phyloP scores from a whole-genome alignment of 1,140 invertebrate genomes.

The Brachystomella parvula region DNA sequence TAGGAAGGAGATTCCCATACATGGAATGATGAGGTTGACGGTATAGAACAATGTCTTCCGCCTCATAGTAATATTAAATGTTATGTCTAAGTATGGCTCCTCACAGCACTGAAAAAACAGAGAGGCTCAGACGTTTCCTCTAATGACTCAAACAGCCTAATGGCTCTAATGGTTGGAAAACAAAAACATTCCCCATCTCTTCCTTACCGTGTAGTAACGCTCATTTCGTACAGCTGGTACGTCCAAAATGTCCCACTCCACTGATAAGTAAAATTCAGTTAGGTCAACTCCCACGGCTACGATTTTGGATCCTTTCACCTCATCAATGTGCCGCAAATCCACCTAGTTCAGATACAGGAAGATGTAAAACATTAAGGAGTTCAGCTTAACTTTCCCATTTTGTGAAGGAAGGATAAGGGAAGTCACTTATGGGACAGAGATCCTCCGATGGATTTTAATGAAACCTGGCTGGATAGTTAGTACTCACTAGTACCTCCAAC shows the following conservation, averaged over 20 bases:
- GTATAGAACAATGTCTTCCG: constrained; percentile 96
- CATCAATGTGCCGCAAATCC: constrained; percentile 78
- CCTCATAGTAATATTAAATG: constrained; percentile 97
- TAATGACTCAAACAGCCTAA: not conserved
- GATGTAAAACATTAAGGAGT: not conserved
- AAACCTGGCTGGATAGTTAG: too few relatives aligned
- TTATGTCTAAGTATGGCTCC: constrained; percentile 93
- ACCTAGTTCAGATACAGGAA: constrained; percentile 52
- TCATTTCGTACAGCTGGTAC: constrained; percentile 86
- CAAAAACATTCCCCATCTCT: constrained; percentile 57
- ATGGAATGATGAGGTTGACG: constrained; percentile 93
- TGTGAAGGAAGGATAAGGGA: too few relatives aligned
- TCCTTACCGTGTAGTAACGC: constrained; percentile 71
- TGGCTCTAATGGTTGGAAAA: not conserved
- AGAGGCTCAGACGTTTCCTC: not conserved
- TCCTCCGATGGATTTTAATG: too few relatives aligned
- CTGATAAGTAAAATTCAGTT: constrained; percentile 89
- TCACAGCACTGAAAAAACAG: constrained; percentile 62
- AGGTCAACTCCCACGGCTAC: constrained; percentile 85
- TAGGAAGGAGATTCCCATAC: constrained; percentile 95
- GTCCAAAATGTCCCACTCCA: constrained; percentile 95
- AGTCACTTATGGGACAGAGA: too few relatives aligned
- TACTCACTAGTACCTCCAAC: too few relatives aligned
- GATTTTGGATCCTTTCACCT: constrained; percentile 68
- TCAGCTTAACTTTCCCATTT: too few relatives aligned